Conservation (phyloP, 2,797 vertebrate genomes). For the Loris lydekkerianus region DNA sequence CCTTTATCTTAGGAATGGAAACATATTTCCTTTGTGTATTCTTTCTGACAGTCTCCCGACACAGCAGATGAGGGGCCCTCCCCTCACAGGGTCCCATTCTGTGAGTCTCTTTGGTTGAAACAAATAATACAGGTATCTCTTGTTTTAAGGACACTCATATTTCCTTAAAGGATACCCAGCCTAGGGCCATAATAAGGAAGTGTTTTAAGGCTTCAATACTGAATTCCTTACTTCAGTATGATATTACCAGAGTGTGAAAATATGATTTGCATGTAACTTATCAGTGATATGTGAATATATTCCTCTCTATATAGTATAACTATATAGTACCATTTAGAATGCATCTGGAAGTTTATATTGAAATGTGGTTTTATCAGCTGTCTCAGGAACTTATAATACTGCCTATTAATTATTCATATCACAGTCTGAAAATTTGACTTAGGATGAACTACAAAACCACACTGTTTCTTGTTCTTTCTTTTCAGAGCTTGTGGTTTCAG, state of each 20-base stretch:
- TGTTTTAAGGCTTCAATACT: not conserved
- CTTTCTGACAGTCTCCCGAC: not conserved
- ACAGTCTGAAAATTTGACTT: not conserved
- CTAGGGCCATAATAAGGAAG: not conserved
- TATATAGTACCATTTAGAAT: not conserved
- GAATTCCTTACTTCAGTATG: not conserved
- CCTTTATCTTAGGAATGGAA: not conserved
- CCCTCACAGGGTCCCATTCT: not conserved
- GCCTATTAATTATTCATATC: not conserved
- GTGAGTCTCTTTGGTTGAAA: not conserved
- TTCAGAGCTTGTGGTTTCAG: not conserved
- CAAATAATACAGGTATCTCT: not conserved
- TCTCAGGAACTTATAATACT: not conserved
- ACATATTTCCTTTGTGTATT: not conserved
- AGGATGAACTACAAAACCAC: not conserved
- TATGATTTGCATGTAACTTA: not conserved
- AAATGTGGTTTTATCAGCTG: not conserved
- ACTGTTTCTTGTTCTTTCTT: not conserved
- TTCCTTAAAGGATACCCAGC: not conserved
- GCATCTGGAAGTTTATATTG: constrained; percentile 50
- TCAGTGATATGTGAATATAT: not conserved
- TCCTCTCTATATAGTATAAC: not conserved
- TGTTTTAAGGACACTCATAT: not conserved
- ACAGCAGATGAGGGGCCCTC: not conserved
- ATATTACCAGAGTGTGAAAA: not conserved